Evolutionary conservation across 2,113 vertebrate species (phyloP).

Genomic region (Cinclus mexicanus): DNA sequence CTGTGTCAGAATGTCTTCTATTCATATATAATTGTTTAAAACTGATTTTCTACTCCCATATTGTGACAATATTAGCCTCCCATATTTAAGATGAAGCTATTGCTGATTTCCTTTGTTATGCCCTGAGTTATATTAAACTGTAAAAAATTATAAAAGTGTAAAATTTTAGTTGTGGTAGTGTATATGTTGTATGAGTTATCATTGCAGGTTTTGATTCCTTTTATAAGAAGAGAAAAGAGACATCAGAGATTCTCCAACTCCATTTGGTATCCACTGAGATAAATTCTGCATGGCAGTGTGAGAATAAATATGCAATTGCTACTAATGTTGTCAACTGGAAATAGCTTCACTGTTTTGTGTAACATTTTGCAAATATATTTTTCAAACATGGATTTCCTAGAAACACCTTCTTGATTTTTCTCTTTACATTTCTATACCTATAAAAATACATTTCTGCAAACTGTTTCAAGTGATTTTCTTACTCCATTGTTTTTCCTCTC

Average conservation of each 20-base stretch:
- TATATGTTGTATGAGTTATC: not conserved
- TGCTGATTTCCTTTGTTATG: not conserved
- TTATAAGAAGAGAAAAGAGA: not conserved
- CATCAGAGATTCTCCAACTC: not conserved
- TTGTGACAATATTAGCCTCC: not conserved
- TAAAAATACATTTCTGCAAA: not conserved
- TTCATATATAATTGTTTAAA: not conserved
- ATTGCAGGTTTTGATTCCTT: not conserved
- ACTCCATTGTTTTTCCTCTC: not conserved
- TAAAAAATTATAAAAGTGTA: not conserved
- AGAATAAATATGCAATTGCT: not conserved
- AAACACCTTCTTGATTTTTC: not conserved
- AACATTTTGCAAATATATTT: not conserved
- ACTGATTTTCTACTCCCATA: not conserved
- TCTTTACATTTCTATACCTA: not conserved
- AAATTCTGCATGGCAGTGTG: not conserved
- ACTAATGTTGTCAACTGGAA: not conserved
- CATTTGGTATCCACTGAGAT: not conserved
- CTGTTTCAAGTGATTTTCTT: not conserved
- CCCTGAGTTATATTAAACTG: not conserved
- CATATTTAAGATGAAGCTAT: not conserved
- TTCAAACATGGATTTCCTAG: not conserved
- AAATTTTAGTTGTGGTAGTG: not conserved
- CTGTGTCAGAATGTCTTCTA: not conserved
- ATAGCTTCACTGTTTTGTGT: not conserved